Percentiles rank a stretch among this genome's conserved stretches.
phyloP scores from a whole-genome alignment of 2,797 vertebrate genomes.

The Nyctibius grandis region DNA sequence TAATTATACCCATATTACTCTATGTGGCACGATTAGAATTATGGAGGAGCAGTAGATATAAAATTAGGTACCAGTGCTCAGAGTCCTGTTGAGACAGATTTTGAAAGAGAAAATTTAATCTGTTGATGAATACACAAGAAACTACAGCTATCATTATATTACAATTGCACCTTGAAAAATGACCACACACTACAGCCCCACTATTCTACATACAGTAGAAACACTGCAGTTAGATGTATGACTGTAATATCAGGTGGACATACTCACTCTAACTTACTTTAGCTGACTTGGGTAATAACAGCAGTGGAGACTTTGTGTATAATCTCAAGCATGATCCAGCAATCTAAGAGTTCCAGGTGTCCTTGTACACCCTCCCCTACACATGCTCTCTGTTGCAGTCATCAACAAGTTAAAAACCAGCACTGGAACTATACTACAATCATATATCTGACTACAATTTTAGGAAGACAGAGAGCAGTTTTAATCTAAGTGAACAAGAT shows the following conservation, averaged over 20 bases:
- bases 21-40: neutral
- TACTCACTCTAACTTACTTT: neutral
- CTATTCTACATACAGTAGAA: neutral
- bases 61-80: neutral
- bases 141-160: neutral
- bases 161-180: neutral
- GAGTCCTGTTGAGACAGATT: neutral
- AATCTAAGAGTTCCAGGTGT: neutral
- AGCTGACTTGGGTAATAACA: neutral
- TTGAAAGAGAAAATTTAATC: neutral
- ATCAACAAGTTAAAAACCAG: neutral
- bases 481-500: neutral
- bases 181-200: neutral
- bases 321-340: neutral
- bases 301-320: neutral
- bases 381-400: neutral
- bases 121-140: neutral
- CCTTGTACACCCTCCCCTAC: neutral
- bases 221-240: neutral
- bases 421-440: neutral
- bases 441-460: neutral
- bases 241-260: neutral
- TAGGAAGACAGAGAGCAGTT: neutral
- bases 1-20: neutral
- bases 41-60: neutral